phyloP scores from a whole-genome alignment of 2,113 vertebrate species.

The Lichenostomus cassidix region DNA sequence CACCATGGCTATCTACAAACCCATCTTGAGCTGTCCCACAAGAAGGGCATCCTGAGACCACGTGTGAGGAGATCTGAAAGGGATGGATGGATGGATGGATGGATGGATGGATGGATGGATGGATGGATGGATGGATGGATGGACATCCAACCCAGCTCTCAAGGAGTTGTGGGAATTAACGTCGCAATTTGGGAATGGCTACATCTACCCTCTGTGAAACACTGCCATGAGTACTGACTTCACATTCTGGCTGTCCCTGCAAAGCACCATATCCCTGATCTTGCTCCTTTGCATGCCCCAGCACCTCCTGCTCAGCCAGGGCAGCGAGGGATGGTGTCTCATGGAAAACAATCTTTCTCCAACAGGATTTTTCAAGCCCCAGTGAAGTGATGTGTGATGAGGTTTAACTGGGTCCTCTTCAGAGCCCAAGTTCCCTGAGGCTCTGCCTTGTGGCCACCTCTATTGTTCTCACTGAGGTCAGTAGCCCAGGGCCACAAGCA shows the following conservation, averaged over 20 bases:
- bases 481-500: background rate
- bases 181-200: background rate
- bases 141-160: background rate
- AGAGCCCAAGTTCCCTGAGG: background rate
- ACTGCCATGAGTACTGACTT: fast-evolving
- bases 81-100: background rate
- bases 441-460: background rate
- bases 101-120: background rate
- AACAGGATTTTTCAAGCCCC: background rate
- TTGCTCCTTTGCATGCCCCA: fast-evolving
- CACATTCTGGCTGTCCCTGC: background rate
- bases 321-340: background rate
- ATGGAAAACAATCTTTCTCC: background rate
- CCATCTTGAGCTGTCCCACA: background rate
- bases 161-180: background rate
- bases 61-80: background rate
- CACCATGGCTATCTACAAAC: background rate
- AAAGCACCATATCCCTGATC: background rate
- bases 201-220: background rate
- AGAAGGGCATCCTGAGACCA: fast-evolving
- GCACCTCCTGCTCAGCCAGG: fast-evolving
- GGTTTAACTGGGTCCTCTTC: background rate
- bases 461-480: background rate
- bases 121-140: background rate
- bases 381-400: background rate